These are phyloP conservation scores for Ischnura elegans DNA, from an alignment of 2,888 invertebrate genomes.

Conservation along the genomic window DNA sequence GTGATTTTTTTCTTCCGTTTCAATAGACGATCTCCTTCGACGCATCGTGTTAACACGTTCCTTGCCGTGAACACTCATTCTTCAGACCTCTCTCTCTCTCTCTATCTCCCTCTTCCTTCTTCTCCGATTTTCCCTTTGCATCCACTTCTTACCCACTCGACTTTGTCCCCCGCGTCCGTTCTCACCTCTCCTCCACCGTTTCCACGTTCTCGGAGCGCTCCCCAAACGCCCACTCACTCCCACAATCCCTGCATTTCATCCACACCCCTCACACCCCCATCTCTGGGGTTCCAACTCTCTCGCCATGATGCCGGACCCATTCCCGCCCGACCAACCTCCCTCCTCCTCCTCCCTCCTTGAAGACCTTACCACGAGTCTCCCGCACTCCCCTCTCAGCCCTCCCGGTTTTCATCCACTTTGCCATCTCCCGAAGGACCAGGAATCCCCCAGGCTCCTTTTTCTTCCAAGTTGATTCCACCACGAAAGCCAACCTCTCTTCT, in stretches of 20 bases:
- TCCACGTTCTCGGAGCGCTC: not conserved
- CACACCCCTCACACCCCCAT: not conserved
- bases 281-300: not conserved
- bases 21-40: not conserved
- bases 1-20: not conserved
- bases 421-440: conserved; percentile 60
- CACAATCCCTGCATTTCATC: not conserved
- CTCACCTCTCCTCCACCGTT: not conserved
- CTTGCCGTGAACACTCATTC: not conserved
- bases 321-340: not conserved
- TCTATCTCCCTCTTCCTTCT: not conserved
- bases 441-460: conserved; percentile 57
- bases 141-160: not conserved
- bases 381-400: not conserved
- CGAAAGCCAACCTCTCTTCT: conserved; percentile 41
- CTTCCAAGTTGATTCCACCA: conserved; percentile 64
- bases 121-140: not conserved
- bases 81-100: not conserved
- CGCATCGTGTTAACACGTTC: not conserved
- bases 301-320: not conserved
- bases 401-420: conserved; percentile 63
- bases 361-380: not conserved
- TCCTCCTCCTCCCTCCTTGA: not conserved
- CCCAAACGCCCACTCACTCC: not conserved
- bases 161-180: not conserved